Conservation (phyloP, 2,888 invertebrate species). For the Gonocerus acuteangulatus region DNA sequence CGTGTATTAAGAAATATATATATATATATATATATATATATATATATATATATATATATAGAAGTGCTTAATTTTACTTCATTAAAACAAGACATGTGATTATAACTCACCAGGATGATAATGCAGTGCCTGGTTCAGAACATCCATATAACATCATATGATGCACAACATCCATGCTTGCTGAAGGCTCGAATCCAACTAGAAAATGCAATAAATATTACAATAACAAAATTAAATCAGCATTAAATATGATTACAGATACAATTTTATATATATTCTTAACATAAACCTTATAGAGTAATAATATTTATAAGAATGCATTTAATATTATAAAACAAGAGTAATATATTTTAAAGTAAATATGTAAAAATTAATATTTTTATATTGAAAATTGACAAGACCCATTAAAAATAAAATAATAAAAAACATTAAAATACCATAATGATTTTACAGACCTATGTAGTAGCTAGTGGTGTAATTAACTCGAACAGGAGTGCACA, state of each 20-base stretch:
- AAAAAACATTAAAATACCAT: no score
- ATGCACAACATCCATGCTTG: slow-evolving; percentile 82
- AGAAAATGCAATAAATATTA: no score
- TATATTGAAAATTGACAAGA: no score
- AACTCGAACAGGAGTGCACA: slow-evolving; percentile 84
- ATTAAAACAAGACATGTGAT: no score
- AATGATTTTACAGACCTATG: no score
- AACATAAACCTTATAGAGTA: not conserved
- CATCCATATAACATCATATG: slow-evolving; percentile 92
- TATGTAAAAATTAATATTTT: no score
- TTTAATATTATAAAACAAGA: no score
- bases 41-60: not conserved
- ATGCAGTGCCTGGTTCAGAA: slow-evolving; percentile 62
- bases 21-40: not conserved
- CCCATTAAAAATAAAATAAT: no score
- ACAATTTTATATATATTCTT: no score
- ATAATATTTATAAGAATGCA: not conserved
- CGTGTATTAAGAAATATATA: not conserved
- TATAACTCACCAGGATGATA: slow-evolving; percentile 61
- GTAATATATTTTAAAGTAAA: no score
- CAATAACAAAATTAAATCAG: no score
- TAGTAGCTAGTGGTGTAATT: slow-evolving; percentile 68
- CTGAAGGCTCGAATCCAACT: slow-evolving; percentile 89
- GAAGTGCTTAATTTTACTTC: not conserved
- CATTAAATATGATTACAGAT: no score